Conservation (phyloP, 2,888 invertebrate species). For the Pollenia amentaria region DNA sequence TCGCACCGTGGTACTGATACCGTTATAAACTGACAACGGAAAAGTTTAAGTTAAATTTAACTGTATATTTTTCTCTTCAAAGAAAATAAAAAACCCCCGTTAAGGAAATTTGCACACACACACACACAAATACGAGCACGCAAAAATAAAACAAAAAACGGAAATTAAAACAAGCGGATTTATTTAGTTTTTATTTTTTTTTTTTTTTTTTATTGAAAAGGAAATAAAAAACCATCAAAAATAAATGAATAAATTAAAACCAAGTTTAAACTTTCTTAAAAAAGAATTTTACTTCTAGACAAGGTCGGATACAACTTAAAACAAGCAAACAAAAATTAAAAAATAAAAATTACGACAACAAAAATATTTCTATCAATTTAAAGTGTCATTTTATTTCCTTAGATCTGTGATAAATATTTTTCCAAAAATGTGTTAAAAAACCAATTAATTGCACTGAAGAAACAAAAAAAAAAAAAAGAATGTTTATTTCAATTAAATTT, state of each 20-base stretch:
- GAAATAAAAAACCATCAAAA: background rate
- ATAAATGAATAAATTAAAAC: conserved; percentile 26
- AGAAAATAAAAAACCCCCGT: conserved; percentile 13
- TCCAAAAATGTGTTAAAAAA: background rate
- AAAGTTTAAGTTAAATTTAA: conserved; percentile 37
- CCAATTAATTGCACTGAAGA: background rate
- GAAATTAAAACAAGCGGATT: conserved; percentile 47
- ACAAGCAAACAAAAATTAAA: conserved; percentile 11
- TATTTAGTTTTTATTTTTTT: background rate
- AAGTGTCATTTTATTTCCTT: conserved; percentile 3
- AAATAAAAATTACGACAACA: conserved; percentile 8
- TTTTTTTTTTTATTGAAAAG: background rate
- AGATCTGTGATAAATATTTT: conserved; percentile 43
- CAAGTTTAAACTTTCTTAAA: conserved; percentile 40
- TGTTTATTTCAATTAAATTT: conserved; percentile 17
- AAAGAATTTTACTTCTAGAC: background rate
- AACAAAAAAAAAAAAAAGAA: conserved; percentile 5
- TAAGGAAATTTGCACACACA: conserved; percentile 17
- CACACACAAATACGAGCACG: conserved; percentile 2
- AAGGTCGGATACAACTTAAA: conserved; percentile 9
- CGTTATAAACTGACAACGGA: conserved; percentile 68
- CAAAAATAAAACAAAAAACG: conserved; percentile 36
- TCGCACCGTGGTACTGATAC: conserved; percentile 71
- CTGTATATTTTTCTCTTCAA: background rate
- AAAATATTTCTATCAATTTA: background rate